These are phyloP conservation scores for Calyptomena viridis DNA, from an alignment of 2,113 vertebrate species.

Conservation along the genomic window DNA sequence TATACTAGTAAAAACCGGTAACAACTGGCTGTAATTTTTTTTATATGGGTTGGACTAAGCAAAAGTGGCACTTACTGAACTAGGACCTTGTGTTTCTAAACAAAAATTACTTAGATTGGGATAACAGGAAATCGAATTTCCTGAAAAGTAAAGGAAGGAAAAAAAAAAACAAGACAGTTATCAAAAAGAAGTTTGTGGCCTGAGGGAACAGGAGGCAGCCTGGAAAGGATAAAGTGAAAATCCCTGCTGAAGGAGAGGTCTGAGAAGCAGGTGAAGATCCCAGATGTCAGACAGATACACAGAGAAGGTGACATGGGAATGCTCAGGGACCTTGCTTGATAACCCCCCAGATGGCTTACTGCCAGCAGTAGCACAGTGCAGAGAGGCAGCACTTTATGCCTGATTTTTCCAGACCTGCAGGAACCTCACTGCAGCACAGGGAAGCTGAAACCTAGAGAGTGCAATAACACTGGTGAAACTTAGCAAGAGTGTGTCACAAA, in stretches of 20 bases:
- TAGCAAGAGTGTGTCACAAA: background rate
- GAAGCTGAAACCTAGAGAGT: background rate
- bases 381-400: background rate
- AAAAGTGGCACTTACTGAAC: background rate
- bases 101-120: background rate
- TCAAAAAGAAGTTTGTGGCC: background rate
- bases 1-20: background rate
- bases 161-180: too few species aligned
- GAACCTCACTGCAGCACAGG: rapidly evolving
- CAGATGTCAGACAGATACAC: background rate
- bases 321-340: background rate
- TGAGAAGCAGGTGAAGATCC: background rate
- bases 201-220: background rate
- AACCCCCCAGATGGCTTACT: background rate
- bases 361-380: background rate
- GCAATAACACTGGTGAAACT: background rate
- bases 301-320: background rate
- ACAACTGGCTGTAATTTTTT: background rate
- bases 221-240: background rate
- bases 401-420: background rate
- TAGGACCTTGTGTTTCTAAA: background rate
- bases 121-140: background rate
- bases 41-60: background rate
- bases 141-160: background rate
- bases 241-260: background rate